Base-by-base conservation (phyloP, 2,113 vertebrate genomes). In the Gobiocypris rarus region DNA sequence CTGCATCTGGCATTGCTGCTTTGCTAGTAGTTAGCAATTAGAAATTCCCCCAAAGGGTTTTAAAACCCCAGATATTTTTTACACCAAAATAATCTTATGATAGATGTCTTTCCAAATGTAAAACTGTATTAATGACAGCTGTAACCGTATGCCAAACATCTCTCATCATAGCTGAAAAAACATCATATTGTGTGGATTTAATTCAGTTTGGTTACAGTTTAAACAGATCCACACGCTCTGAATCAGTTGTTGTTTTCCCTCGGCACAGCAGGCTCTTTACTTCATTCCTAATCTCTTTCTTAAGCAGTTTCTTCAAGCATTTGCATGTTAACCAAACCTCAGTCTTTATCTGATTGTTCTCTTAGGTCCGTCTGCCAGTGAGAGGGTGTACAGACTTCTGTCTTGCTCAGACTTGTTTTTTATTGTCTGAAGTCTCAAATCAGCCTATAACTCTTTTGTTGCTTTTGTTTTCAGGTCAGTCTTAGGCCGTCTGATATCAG, bases 401-500 rank as follows among this genome's bases (percentile, higher is more conserved):
- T 87, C 89, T 77, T 91, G 91, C 87, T 89, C 89, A 79, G 86
- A 90, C 90, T 91, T 93, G 91, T 87, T 79, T 28, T 24, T 24
- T 48, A 71, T 85, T 85, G 84, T 81, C 83, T 88, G 31, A 86
- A 6, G 11, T 82, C 80, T 83, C 31, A 52, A 4, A 34, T 83
- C 26, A 70, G 43, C n/a, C 75, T 3, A 80, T 9, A 80, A 50
- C 26, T 24, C 5, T 83, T 83, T 38, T 82, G 11, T 50, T 81
- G 78, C 65, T 87, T 52, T 84, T 70, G 41, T 61, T 79, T 75
- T 13, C 87, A 94, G 92, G 90, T 75, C 58, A 71, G 59, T 77
- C 50, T 48, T 61, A 24, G 17, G 50, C 67, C 28, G n/a, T 31
- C n/a, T 41, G 61, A 65, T 58, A 61, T 48, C 63, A 17, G 26